Percentiles rank a stretch among this genome's conserved stretches.
phyloP scores from a whole-genome alignment of 2,888 invertebrate genomes.

The Muscina levida region DNA sequence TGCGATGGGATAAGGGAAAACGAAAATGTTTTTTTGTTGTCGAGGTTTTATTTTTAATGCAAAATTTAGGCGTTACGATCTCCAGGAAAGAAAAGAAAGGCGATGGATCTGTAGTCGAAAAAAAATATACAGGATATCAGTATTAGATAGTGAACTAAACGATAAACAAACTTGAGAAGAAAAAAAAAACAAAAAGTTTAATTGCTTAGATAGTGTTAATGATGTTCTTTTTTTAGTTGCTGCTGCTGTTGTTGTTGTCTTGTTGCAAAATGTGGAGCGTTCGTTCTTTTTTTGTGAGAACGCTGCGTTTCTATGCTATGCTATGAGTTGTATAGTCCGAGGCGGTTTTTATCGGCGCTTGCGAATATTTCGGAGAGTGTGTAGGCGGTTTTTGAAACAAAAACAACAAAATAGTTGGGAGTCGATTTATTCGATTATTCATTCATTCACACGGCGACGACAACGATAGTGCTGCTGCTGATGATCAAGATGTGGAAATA shows the following conservation, averaged over 20 bases:
- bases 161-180: neutral
- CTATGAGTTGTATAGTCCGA: no score
- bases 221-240: no score
- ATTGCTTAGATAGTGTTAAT: no score
- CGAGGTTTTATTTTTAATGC: neutral
- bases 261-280: constrained; percentile 9
- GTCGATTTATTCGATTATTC: constrained; percentile 30
- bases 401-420: constrained; percentile 50
- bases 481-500: no score
- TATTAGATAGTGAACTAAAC: neutral
- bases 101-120: constrained; percentile 3
- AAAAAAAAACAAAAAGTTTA: neutral
- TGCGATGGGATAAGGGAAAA: neutral
- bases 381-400: constrained; percentile 58
- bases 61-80: constrained; percentile 8
- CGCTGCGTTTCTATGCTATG: neutral
- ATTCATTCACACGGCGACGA: neutral
- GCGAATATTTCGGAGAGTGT: neutral
- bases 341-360: neutral
- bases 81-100: constrained; percentile 16
- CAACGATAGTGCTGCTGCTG: no score
- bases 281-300: neutral
- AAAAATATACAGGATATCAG: neutral
- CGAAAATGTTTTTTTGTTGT: neutral
- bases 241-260: neutral